phyloP scores from a whole-genome alignment of 2,888 invertebrate species.

The Lottia gigantea region DNA sequence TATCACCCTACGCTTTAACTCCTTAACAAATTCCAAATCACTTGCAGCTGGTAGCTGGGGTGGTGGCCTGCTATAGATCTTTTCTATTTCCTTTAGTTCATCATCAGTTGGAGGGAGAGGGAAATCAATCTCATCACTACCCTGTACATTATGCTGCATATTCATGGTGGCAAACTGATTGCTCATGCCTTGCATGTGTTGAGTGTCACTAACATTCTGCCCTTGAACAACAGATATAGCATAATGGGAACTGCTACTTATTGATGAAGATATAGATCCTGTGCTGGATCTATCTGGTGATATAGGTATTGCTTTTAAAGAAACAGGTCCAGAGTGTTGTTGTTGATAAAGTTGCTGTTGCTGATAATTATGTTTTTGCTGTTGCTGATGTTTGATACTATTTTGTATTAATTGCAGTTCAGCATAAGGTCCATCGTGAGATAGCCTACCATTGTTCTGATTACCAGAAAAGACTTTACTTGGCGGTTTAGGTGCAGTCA shows the following conservation, averaged over 20 bases:
- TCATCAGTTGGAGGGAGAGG: constrained; percentile 59
- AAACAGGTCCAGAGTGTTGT: not conserved
- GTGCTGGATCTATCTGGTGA: constrained; percentile 20
- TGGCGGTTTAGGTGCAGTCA: constrained; percentile 23
- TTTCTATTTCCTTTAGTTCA: constrained; percentile 54
- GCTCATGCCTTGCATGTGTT: constrained; percentile 46
- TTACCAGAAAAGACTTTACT: constrained; percentile 12
- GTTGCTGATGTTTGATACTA: constrained; percentile 41
- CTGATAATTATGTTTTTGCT: constrained; percentile 14
- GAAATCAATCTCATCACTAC: constrained; percentile 41
- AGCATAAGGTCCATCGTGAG: constrained; percentile 43
- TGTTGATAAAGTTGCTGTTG: constrained; percentile 2
- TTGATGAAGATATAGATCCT: constrained; percentile 12
- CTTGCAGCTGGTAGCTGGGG: constrained; percentile 23
- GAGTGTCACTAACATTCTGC: constrained; percentile 26
- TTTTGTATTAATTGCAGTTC: constrained; percentile 54
- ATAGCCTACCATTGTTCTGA: constrained; percentile 17
- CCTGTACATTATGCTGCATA: constrained; percentile 37
- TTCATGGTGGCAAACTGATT: constrained; percentile 49
- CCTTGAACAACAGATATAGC: constrained; percentile 24
- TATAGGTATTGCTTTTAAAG: not conserved
- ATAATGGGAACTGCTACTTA: constrained; percentile 20
- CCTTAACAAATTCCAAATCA: constrained; percentile 27
- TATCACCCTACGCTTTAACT: constrained; percentile 34
- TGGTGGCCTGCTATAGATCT: constrained; percentile 47